Base-by-base conservation (phyloP, 2,797 vertebrate genomes). In the Dermochelys coriacea region DNA sequence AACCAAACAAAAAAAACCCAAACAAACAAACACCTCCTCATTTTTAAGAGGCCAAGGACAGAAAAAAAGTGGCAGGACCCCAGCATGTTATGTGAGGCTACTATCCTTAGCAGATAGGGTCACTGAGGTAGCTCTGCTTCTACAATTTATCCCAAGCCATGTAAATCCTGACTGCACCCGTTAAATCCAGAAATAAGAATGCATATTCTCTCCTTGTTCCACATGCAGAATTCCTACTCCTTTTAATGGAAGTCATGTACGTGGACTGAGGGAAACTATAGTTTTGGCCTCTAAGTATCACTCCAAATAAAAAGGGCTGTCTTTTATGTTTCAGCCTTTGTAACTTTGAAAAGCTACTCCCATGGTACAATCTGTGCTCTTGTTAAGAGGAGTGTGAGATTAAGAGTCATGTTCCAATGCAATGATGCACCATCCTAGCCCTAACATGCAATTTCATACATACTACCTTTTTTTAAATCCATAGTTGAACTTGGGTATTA, bases 371-470 rank as follows among this genome's bases (percentile, higher is more conserved):
- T 29, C 95, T 88, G 90, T 93, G 91, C 91, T 84, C 92, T 95
- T 93, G 89, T 93, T 93, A 94, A 82, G 91, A 94, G 85, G 88
- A 91, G 77, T 74, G 37, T 64, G 80, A 51, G 11, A 57, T 7
- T 85, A 88, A 78, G 80, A 54, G 64, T 81, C 89, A 59, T 5
- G 10, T 55, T 50, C 61, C 51, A 54, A 68, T 54, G 21, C 61
- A 74, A 37, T 11, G 79, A 52, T 71, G 31, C 54, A 41, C 51
- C 80, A 50, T 86, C 31, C 34, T 18, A 77, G 52, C 77, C 89
- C 84, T 89, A 86, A 94, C 16, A 85, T 34, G 45, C 55, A 45
- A 45, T 64, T 88, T 55, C 59, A 59, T 54, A 84, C 31, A 68
- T 54, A 82, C 31, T 21, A 37, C 21, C 19, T 41, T 23, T 71